These are phyloP conservation scores for Marmota monax DNA, from an alignment of 2,113 vertebrate genomes.

Conservation along the genomic window DNA sequence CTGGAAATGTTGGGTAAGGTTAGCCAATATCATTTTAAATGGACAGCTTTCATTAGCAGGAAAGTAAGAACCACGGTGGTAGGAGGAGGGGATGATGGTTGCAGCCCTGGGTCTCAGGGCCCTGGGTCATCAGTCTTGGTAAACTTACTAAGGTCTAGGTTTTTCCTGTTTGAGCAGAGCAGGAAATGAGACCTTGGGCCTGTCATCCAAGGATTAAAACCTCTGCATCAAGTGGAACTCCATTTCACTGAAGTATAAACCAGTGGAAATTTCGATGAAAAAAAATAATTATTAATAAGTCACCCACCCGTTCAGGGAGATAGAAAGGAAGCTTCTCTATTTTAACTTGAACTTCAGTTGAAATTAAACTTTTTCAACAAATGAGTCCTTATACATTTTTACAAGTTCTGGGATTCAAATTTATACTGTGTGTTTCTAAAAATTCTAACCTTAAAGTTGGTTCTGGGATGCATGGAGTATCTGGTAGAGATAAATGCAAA, in stretches of 20 bases:
- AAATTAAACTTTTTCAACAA: neutral
- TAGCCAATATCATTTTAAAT: neutral
- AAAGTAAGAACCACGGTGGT: neutral
- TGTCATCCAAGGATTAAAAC: neutral
- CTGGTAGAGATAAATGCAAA: neutral
- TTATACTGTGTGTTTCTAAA: neutral
- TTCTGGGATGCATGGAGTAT: neutral
- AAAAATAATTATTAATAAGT: neutral
- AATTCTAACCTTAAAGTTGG: neutral
- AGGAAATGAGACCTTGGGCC: neutral
- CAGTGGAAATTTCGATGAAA: neutral
- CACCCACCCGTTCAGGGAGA: neutral
- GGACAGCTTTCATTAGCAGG: neutral
- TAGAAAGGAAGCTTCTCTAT: neutral
- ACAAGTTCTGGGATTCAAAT: neutral
- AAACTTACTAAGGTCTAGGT: neutral
- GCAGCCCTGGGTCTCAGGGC: neutral
- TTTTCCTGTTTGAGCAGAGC: neutral
- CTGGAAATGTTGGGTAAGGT: neutral
- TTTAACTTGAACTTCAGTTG: neutral
- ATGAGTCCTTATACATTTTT: neutral
- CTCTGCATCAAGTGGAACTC: neutral
- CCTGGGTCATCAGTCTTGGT: no score
- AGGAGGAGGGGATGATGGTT: rapidly evolving
- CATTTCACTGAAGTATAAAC: neutral